Percentiles rank a stretch among this genome's conserved stretches.
Evolutionary conservation across 2,797 vertebrate genomes (phyloP).

Genomic region (Falco biarmicus): DNA sequence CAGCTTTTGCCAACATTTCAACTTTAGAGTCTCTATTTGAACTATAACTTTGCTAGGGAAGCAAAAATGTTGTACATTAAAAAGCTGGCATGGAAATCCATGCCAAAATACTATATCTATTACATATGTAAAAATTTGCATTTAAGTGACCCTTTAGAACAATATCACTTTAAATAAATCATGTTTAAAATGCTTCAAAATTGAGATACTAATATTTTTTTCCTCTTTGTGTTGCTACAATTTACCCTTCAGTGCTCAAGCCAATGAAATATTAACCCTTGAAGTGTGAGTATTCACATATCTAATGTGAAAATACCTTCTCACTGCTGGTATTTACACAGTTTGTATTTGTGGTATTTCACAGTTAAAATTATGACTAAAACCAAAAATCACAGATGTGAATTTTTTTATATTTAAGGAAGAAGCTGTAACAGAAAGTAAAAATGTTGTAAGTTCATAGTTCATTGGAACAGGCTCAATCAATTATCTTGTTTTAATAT

Average conservation of each 20-base stretch:
- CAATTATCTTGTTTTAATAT: background rate
- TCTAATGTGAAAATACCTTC: background rate
- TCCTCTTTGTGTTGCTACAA: background rate
- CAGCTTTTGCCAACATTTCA: background rate
- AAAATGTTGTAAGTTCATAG: background rate
- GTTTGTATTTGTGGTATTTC: background rate
- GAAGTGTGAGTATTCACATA: background rate
- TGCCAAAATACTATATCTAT: background rate
- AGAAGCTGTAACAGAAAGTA: background rate
- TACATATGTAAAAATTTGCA: background rate
- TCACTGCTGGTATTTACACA: background rate
- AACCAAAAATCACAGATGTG: background rate
- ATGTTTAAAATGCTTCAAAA: background rate
- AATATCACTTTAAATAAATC: background rate
- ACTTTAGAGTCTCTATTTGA: background rate
- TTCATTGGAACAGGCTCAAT: background rate
- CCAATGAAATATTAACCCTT: background rate
- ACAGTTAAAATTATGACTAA: conserved; percentile 1
- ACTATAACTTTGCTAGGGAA: background rate
- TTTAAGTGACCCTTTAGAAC: background rate
- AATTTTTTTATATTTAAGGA: background rate
- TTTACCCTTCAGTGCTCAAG: background rate
- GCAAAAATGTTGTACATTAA: background rate
- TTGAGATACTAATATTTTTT: background rate
- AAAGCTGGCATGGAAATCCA: background rate